phyloP scores from a whole-genome alignment of 2,797 vertebrate genomes.

The Streptopelia turtur region DNA sequence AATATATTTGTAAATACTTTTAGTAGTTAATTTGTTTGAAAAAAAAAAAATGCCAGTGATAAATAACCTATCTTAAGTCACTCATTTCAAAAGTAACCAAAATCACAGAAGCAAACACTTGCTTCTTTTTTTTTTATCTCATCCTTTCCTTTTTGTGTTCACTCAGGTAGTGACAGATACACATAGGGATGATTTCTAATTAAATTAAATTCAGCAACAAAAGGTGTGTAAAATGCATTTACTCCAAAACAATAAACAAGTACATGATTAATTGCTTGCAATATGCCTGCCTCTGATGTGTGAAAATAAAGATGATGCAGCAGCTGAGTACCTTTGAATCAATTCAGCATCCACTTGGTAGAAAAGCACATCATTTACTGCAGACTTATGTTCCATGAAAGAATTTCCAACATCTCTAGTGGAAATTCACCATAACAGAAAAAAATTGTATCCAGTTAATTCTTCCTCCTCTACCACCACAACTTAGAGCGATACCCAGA shows the following conservation, averaged over 20 bases:
- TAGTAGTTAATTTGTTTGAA: neutral
- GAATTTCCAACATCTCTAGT: neutral
- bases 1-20: neutral
- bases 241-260: constrained; percentile 66
- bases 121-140: neutral
- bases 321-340: constrained; percentile 53
- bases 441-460: neutral
- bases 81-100: constrained; percentile 29
- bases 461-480: neutral
- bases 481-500: neutral
- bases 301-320: constrained; percentile 62
- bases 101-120: neutral
- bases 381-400: neutral
- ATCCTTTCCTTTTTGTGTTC: neutral
- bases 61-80: neutral
- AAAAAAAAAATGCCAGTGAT: neutral
- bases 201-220: constrained; percentile 71
- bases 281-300: constrained; percentile 52
- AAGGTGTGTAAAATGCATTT: constrained; percentile 65
- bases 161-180: constrained; percentile 27
- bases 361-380: constrained; percentile 4
- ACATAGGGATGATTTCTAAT: constrained; percentile 55
- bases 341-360: constrained; percentile 31
- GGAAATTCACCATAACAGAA: neutral
- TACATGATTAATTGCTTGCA: constrained; percentile 71